These are phyloP conservation scores for Helicorthomorpha holstii DNA, from an alignment of 1,140 invertebrate genomes.

Conservation along the genomic window DNA sequence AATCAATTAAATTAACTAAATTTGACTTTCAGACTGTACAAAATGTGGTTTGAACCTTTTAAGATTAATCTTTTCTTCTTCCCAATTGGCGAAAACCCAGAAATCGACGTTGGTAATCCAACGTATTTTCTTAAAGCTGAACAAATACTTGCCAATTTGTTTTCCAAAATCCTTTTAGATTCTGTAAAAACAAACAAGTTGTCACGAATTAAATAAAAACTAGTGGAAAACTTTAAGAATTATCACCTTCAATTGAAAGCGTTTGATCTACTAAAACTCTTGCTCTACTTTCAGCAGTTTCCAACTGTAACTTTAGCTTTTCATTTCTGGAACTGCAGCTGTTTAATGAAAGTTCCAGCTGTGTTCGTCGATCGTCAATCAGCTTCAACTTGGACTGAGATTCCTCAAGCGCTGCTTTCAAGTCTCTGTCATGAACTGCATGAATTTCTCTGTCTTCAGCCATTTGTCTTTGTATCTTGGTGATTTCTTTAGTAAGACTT, in stretches of 20 bases:
- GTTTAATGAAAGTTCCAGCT: slow-evolving; percentile 70
- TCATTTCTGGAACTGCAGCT: slow-evolving; percentile 73
- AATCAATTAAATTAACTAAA: too few species aligned
- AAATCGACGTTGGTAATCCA: slow-evolving; percentile 34
- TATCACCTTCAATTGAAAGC: slow-evolving; percentile 44
- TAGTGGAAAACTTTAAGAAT: not conserved
- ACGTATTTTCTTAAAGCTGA: slow-evolving; percentile 62
- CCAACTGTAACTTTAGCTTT: slow-evolving; percentile 58
- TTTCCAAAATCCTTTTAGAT: slow-evolving; percentile 59
- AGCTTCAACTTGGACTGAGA: slow-evolving; percentile 34
- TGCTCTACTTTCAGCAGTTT: slow-evolving; percentile 65
- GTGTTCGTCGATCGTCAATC: slow-evolving; percentile 73
- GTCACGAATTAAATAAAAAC: not conserved
- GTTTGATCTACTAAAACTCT: slow-evolving; percentile 61
- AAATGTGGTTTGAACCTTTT: not conserved
- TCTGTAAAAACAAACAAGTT: slow-evolving; percentile 27
- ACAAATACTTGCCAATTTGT: slow-evolving; percentile 60
- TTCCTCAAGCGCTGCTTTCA: slow-evolving; percentile 25
- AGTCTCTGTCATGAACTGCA: slow-evolving; percentile 26
- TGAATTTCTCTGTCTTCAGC: slow-evolving; percentile 25
- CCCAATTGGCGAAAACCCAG: not conserved
- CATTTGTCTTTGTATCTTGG: slow-evolving; percentile 24
- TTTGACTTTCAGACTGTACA: not conserved
- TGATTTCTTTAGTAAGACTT: slow-evolving; percentile 26
- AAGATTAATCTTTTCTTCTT: not conserved